A percentile compares a stretch with the other conserved stretches of the same genome.
Evolutionary conservation across 2,888 invertebrate species (phyloP).

Genomic region (Slavum lentiscoides): DNA sequence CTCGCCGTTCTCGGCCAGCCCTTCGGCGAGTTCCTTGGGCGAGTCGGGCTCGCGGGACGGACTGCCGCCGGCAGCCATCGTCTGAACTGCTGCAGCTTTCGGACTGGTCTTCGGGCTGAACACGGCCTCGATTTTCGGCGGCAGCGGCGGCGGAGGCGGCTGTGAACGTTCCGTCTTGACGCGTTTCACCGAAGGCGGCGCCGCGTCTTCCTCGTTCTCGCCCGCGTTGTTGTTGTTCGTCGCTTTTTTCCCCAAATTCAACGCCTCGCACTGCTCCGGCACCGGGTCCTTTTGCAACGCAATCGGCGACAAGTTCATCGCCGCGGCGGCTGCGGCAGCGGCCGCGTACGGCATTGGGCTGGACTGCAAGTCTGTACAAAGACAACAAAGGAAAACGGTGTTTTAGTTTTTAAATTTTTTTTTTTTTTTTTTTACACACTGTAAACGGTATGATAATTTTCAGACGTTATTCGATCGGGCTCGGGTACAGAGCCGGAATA

Average conservation of each 20-base stretch:
- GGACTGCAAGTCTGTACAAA: not conserved
- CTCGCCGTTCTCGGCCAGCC: not conserved
- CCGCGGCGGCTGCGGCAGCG: not conserved
- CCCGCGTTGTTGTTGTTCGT: conserved; percentile 47
- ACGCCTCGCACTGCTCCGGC: conserved; percentile 40
- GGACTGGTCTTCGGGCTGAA: conserved; percentile 1
- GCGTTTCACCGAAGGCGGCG: not conserved
- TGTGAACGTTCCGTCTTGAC: not conserved
- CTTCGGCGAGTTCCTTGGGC: not conserved
- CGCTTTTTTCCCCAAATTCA: conserved; percentile 38
- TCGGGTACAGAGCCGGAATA: no score
- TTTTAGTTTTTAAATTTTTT: no score
- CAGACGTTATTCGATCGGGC: no score
- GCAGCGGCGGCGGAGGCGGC: not conserved
- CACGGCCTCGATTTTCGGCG: not conserved
- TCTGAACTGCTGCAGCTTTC: not conserved
- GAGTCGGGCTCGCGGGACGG: not conserved
- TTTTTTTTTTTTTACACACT: no score
- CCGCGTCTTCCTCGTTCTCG: conserved; percentile 13
- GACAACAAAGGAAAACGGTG: no score
- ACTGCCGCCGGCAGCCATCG: not conserved
- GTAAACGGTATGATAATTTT: no score
- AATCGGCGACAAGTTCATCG: conserved; percentile 16
- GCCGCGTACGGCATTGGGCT: conserved; percentile 4
- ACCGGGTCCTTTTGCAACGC: not conserved